Base-by-base conservation (phyloP, 2,888 invertebrate genomes). In the Lasioglossum malachurum region DNA sequence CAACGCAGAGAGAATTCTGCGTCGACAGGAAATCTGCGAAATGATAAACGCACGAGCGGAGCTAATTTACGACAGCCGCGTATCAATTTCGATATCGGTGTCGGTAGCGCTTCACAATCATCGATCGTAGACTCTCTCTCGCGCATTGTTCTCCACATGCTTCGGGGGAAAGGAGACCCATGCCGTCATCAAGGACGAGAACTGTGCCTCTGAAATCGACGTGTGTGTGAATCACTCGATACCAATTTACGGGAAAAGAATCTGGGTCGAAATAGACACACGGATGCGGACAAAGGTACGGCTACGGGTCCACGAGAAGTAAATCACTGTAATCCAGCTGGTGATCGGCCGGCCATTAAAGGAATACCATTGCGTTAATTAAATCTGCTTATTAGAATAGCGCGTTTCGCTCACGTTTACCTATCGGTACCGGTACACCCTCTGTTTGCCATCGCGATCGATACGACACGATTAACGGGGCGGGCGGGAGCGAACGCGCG, bases 321-420 rank as follows among this genome's bases (percentile, higher is more conserved):
- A 67, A 69, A 69, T 69, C 44, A 74, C 23, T 1, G 10, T 19
- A 19, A 4, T 19, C 23, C 31, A 35, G 44, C 16, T 27, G 38
- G 8, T 27, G 41, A 49, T 81, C 23, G 38, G 2, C 16, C 7
- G 23, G 8, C 31, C 49, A 35, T 81, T 60, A 64, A 2, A 5
- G 10, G 23, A 41, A 35, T 53, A 46, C 4, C 4, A 19, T 71
- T 41, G 23, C 38, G 53, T 80, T 71, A 49, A 57, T 27, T 31
- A 23, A 80, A 75, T 80, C 69, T 31, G 31, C 64, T 76, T 75
- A 75, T 72, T 64, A 79, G 46, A 73, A 79, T 85, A 64, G 46
- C 53, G 14, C 27, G 31, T 60, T 46, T n/a, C 53, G 80, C 53
- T 71, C 38, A 14, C 75, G 67, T 78, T 64, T 75, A 35, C 49